These are phyloP conservation scores for Callaeas wilsoni DNA, from an alignment of 2,113 vertebrate species.

Conservation along the genomic window DNA sequence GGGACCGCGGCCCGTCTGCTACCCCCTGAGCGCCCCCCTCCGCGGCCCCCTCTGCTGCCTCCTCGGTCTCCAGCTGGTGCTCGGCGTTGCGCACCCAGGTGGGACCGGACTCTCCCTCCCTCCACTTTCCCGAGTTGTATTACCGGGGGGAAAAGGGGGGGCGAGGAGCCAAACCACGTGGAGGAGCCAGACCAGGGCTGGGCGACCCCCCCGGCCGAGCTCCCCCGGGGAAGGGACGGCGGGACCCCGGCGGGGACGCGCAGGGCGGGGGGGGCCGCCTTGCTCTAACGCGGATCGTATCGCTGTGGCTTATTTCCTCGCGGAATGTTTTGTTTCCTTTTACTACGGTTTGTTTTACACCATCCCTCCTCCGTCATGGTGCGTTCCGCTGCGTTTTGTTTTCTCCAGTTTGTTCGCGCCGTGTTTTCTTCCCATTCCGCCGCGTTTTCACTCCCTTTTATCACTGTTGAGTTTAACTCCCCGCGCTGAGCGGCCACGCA, in stretches of 20 bases:
- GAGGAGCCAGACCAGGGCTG: not conserved
- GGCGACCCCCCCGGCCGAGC: no score
- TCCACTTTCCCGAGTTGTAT: not conserved
- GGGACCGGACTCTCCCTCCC: not conserved
- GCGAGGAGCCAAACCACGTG: not conserved
- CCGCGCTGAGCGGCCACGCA: not conserved
- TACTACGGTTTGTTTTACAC: not conserved
- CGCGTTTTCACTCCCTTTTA: not conserved
- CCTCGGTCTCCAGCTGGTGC: conserved; percentile 18
- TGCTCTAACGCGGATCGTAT: not conserved
- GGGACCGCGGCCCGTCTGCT: not conserved
- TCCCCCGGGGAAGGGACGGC: not conserved
- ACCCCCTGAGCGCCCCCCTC: not conserved
- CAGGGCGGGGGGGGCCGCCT: not conserved
- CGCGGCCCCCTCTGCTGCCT: conserved; percentile 38
- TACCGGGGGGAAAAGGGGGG: not conserved
- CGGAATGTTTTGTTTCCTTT: not conserved
- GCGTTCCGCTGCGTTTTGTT: not conserved
- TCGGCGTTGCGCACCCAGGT: conserved; percentile 14
- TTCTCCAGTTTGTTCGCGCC: not conserved
- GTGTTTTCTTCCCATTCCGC: not conserved
- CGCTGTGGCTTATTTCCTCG: not conserved
- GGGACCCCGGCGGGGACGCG: not conserved
- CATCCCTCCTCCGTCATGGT: not conserved
- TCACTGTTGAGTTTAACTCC: not conserved